Evolutionary conservation across 2,797 vertebrate genomes (phyloP).

Genomic region (Buphagus erythrorhynchus): DNA sequence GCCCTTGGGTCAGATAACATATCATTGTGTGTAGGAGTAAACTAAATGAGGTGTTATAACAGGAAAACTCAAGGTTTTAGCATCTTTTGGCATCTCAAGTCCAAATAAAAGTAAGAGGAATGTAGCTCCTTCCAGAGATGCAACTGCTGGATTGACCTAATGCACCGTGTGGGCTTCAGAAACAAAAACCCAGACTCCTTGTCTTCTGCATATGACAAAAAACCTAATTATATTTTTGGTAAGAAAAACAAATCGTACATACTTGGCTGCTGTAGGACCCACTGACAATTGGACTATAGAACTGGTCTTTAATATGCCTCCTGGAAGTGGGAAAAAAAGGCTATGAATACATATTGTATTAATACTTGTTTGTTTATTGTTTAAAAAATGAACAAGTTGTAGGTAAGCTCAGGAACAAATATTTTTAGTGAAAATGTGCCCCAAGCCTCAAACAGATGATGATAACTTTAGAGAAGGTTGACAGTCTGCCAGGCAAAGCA

Average conservation of each 20-base stretch:
- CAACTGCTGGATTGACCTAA: not conserved
- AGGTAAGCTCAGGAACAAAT: not conserved
- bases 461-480: not conserved
- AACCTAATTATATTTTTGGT: not conserved
- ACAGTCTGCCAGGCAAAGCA: conserved; percentile 35
- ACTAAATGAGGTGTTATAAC: not conserved
- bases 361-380: not conserved
- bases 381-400: not conserved
- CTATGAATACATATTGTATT: not conserved
- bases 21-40: not conserved
- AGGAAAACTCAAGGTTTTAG: not conserved
- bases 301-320: not conserved
- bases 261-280: not conserved
- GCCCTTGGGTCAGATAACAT: not conserved
- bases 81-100: not conserved
- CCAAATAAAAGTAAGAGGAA: not conserved
- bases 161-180: not conserved
- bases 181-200: not conserved
- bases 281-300: not conserved
- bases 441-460: not conserved
- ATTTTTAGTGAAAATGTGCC: not conserved
- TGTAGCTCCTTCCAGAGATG: not conserved
- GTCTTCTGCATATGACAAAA: not conserved
- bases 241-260: not conserved
- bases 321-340: not conserved